phyloP scores from a whole-genome alignment of 2,113 vertebrate genomes.

The Perognathus longimembris region DNA sequence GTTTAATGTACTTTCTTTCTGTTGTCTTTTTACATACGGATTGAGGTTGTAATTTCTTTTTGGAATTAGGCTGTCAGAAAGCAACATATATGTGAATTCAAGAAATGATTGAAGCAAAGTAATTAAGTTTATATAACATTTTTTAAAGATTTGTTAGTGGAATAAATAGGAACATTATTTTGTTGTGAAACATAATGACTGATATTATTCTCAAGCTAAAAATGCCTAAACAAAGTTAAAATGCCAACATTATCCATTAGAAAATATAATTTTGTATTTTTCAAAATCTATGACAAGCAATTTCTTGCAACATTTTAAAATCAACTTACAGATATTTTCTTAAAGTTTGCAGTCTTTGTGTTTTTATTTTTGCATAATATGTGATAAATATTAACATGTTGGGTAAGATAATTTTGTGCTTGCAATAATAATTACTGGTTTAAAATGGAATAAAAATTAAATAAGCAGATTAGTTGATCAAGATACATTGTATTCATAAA shows the following conservation, averaged over 20 bases:
- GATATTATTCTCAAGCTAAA: constrained; percentile 34
- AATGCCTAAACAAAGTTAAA: constrained; percentile 51
- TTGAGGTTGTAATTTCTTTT: constrained; percentile 85
- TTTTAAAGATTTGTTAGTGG: constrained; percentile 82
- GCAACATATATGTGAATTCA: constrained; percentile 81
- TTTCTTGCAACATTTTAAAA: neutral
- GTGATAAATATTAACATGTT: constrained; percentile 7
- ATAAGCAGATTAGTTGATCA: neutral
- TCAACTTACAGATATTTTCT: constrained; percentile 45
- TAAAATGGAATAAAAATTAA: constrained; percentile 49
- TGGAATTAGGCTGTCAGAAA: constrained; percentile 85
- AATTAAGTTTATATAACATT: constrained; percentile 86
- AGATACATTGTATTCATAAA: no score
- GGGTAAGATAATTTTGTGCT: constrained; percentile 23
- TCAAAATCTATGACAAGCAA: constrained; percentile 22
- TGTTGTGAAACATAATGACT: constrained; percentile 65
- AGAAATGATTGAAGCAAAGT: constrained; percentile 85
- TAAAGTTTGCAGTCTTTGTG: neutral
- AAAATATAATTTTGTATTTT: constrained; percentile 53
- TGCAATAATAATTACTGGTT: constrained; percentile 20
- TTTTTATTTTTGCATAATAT: constrained; percentile 19
- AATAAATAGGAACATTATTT: constrained; percentile 79
- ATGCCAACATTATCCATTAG: constrained; percentile 56
- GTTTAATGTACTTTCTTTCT: constrained; percentile 84
- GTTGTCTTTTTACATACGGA: constrained; percentile 82